Base-by-base conservation (phyloP, 2,113 vertebrate species). In the Colaptes auratus region DNA sequence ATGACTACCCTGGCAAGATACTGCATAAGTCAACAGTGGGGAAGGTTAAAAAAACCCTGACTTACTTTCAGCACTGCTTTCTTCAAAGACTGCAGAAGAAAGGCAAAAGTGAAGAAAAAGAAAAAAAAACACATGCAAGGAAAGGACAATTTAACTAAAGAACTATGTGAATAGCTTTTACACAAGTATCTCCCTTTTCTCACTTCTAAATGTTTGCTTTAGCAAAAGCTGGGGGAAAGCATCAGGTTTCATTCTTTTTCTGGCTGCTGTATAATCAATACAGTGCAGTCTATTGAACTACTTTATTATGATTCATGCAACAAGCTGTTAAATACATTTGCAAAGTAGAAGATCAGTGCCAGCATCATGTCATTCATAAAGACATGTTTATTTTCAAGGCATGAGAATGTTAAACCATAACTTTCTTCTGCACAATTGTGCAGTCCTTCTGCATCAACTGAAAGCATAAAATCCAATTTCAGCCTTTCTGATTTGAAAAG, bases 241-340 rank as follows among this genome's bases (percentile, higher is more conserved):
- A 77, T 81, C 23, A 11, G 72, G 70, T 75, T 93, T 73, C 7
- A 2, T 55, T 76, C 69, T 69, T 69, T 65, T 74, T 89, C 67
- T 31, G 11, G 63, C 42, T 69, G 64, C 79, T 74, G 50, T 60
- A 72, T 15, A 70, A 93, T 80, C 79, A 86, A 90, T 86, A 78
- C 12, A 77, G 58, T 7, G 25, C 50, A 80, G 72, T 61, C 72
- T 73, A 88, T 4, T 85, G 56, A 95, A 80, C 74, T 82, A 66
- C 24, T 93, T 88, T 77, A 88, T 82, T 73, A 94, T 31, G 9
- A 95, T 86, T 75, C 59, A 69, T 31, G 25, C 86, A 96, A 64
- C 64, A 91, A 93, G 70, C 77, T 78, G 59, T 89, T 93, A 94
- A 93, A 95, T 69, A 81, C 73, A 84, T 79, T 72, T 56, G 65